These are phyloP conservation scores for Danaus plexippus DNA, from an alignment of 1,140 invertebrate species.

Conservation along the genomic window DNA sequence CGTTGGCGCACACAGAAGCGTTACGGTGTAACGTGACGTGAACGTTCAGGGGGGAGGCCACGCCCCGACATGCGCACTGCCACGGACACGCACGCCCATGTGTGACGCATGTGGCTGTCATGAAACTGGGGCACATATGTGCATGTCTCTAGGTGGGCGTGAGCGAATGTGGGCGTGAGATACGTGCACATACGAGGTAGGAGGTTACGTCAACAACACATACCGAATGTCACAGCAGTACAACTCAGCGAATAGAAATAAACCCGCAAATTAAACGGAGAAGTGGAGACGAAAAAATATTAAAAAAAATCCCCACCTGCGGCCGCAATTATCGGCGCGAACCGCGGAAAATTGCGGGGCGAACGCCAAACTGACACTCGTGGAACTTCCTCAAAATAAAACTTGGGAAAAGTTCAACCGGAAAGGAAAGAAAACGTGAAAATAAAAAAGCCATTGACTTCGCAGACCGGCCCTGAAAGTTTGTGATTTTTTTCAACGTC, in stretches of 20 bases:
- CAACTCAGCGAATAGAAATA: slow-evolving; percentile 25
- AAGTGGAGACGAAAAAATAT: slow-evolving; percentile 28
- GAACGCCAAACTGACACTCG: slow-evolving; percentile 66
- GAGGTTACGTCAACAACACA: slow-evolving; percentile 3
- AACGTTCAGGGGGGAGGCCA: slow-evolving; percentile 46
- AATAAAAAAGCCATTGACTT: slow-evolving; percentile 70
- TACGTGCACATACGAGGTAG: slow-evolving; percentile 24
- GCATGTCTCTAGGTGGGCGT: slow-evolving; percentile 37
- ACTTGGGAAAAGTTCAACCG: slow-evolving; percentile 65
- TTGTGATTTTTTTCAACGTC: slow-evolving; percentile 54
- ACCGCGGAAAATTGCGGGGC: slow-evolving; percentile 61
- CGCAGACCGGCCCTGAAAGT: slow-evolving; percentile 56
- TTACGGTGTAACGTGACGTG: slow-evolving; percentile 42
- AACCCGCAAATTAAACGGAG: slow-evolving; percentile 30
- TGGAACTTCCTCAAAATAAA: slow-evolving; percentile 64
- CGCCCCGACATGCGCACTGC: slow-evolving; percentile 54
- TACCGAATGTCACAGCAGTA: slow-evolving; percentile 27
- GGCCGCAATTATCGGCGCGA: slow-evolving; percentile 63
- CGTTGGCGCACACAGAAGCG: slow-evolving; percentile 46
- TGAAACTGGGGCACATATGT: slow-evolving; percentile 29
- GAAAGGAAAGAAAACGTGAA: slow-evolving; percentile 64
- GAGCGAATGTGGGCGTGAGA: slow-evolving; percentile 41
- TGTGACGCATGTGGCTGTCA: slow-evolving; percentile 27
- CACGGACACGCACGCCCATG: slow-evolving; percentile 38
- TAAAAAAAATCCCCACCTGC: slow-evolving; percentile 50